Percentiles rank a stretch among this genome's conserved stretches.
These are phyloP conservation scores for Enteromius unitaeniatus DNA, from an alignment of 2,797 vertebrate species.

Conservation along the genomic window DNA sequence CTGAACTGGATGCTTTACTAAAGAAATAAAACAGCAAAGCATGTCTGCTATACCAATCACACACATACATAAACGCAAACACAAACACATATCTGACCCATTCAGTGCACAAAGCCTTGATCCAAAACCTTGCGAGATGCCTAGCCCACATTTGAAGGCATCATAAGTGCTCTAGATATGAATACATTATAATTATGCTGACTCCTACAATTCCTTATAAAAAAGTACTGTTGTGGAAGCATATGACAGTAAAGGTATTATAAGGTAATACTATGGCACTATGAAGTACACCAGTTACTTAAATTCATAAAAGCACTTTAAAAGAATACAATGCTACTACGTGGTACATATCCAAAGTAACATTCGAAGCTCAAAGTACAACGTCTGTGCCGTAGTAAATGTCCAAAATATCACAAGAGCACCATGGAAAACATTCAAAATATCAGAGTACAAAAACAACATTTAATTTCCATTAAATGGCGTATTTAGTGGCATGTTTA, in stretches of 20 bases:
- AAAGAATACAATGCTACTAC: not conserved
- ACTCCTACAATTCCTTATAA: not conserved
- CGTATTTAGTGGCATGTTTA: not conserved
- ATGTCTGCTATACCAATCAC: conserved; percentile 79
- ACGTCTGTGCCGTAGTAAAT: not conserved
- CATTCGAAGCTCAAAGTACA: not conserved
- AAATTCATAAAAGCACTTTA: not conserved
- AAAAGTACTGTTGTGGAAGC: not conserved
- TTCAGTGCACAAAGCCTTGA: not conserved
- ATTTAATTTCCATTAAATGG: not conserved
- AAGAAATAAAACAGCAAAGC: conserved; percentile 77
- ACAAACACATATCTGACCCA: conserved; percentile 15
- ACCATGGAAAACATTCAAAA: not conserved
- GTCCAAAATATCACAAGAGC: not conserved
- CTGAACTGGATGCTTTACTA: conserved; percentile 75
- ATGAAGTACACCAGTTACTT: not conserved
- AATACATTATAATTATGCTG: not conserved
- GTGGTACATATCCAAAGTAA: not conserved
- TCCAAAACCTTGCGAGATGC: not conserved
- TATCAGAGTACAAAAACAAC: not conserved
- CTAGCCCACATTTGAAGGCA: not conserved
- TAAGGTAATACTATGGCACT: not conserved
- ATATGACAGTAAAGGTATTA: not conserved
- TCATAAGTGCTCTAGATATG: not conserved
- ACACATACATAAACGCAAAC: conserved; percentile 41